Conservation (phyloP, 1,140 invertebrate species). For the Drosophila lowei region DNA sequence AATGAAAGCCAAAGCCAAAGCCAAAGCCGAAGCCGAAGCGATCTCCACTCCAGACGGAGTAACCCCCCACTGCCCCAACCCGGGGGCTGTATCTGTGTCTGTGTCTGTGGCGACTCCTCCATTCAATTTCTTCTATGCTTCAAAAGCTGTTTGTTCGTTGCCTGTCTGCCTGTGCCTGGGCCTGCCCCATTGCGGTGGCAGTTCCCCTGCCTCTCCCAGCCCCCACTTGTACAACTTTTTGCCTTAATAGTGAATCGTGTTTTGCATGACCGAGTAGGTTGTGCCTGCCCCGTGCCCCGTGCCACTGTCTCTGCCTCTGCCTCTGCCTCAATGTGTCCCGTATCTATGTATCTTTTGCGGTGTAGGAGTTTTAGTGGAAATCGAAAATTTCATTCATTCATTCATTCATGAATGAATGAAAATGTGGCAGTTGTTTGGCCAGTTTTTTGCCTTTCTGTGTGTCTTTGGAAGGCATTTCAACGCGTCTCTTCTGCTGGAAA, state of each 20-base stretch:
- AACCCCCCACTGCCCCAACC: constrained; percentile 36
- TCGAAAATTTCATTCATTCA: constrained; percentile 63
- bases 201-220: neutral
- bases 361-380: constrained; percentile 53
- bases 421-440: constrained; percentile 62
- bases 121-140: constrained; percentile 64
- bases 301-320: neutral
- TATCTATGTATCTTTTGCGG: constrained; percentile 15
- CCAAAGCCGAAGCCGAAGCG: constrained; percentile 15
- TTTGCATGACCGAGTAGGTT: constrained; percentile 79
- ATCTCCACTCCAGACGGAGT: constrained; percentile 4
- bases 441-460: constrained; percentile 35
- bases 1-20: constrained; percentile 51
- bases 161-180: constrained; percentile 33
- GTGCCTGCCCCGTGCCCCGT: neutral
- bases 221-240: constrained; percentile 65
- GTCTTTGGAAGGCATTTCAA: constrained; percentile 52
- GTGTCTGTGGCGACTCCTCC: constrained; percentile 35
- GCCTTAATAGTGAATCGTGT: constrained; percentile 81
- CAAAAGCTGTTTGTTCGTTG: constrained; percentile 44
- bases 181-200: constrained; percentile 10
- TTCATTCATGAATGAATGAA: constrained; percentile 72
- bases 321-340: neutral
- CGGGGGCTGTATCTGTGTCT: neutral
- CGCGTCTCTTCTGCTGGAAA: constrained; percentile 63